Evolutionary conservation across 2,797 vertebrate species (phyloP).

Genomic region (Micrastur ruficollis): DNA sequence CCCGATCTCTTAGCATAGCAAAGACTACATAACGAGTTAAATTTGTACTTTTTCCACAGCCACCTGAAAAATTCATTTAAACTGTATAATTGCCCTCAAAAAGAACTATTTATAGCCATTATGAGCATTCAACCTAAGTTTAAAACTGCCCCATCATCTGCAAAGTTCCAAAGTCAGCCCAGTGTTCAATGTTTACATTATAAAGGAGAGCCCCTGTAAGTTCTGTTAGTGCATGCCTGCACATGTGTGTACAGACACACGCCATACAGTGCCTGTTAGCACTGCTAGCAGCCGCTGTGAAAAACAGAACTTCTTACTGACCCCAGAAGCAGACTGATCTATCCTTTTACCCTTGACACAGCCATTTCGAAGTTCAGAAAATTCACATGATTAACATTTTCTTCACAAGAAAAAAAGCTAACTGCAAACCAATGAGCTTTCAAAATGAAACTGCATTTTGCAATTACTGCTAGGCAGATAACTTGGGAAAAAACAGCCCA

Average conservation of each 20-base stretch:
- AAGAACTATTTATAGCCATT: background rate
- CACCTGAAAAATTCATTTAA: background rate
- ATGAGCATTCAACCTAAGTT: background rate
- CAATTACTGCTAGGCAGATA: background rate
- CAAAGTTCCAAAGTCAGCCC: background rate
- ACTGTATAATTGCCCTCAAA: background rate
- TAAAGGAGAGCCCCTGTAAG: background rate
- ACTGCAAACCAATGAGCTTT: background rate
- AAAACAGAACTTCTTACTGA: background rate
- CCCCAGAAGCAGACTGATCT: background rate
- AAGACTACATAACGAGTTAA: background rate
- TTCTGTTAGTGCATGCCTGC: background rate
- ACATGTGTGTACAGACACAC: rapidly evolving
- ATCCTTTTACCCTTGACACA: background rate
- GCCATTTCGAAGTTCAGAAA: background rate
- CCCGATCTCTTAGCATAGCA: background rate
- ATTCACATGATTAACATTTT: background rate
- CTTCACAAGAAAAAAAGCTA: background rate
- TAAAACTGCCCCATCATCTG: background rate
- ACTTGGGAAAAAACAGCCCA: background rate
- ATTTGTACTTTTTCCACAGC: background rate
- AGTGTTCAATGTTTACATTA: background rate
- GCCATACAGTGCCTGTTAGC: rapidly evolving
- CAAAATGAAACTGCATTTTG: background rate
- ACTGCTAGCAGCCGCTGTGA: background rate